Percentiles rank a stretch among this genome's conserved stretches.
These are phyloP conservation scores for Falco peregrinus DNA, from an alignment of 2,797 vertebrate genomes.

Conservation along the genomic window DNA sequence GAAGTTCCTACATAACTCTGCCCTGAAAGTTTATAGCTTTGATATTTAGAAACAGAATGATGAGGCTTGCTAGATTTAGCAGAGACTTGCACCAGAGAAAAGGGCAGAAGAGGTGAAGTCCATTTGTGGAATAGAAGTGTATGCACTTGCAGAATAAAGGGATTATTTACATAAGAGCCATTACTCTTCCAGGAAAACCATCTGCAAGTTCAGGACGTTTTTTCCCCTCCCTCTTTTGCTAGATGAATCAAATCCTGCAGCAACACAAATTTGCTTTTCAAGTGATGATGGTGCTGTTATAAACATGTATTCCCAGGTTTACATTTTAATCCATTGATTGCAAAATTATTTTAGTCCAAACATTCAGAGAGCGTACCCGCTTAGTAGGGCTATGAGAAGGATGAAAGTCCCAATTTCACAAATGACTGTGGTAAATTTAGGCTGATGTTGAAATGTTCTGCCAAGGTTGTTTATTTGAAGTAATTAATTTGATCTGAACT, in stretches of 20 bases:
- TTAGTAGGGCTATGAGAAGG: background rate
- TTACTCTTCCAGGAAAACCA: background rate
- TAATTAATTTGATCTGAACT: background rate
- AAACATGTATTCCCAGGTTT: background rate
- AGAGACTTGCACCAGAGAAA: background rate
- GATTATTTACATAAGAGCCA: conserved; percentile 25
- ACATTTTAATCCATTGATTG: background rate
- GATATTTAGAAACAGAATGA: conserved; percentile 18
- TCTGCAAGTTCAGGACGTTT: background rate
- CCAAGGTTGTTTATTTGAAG: background rate
- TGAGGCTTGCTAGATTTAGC: background rate
- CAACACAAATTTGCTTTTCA: background rate
- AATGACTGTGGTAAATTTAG: background rate
- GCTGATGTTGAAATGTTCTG: background rate
- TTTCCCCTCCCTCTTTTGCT: background rate
- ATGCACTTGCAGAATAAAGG: background rate
- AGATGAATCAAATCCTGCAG: background rate
- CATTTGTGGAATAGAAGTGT: conserved; percentile 2
- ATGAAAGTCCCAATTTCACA: background rate
- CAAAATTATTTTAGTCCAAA: background rate
- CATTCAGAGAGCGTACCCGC: background rate
- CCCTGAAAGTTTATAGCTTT: background rate
- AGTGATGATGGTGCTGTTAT: background rate
- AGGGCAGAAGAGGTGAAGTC: conserved; percentile 24
- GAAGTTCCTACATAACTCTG: background rate